Conservation (phyloP, 2,113 vertebrate genomes). For the Tinamus guttatus region DNA sequence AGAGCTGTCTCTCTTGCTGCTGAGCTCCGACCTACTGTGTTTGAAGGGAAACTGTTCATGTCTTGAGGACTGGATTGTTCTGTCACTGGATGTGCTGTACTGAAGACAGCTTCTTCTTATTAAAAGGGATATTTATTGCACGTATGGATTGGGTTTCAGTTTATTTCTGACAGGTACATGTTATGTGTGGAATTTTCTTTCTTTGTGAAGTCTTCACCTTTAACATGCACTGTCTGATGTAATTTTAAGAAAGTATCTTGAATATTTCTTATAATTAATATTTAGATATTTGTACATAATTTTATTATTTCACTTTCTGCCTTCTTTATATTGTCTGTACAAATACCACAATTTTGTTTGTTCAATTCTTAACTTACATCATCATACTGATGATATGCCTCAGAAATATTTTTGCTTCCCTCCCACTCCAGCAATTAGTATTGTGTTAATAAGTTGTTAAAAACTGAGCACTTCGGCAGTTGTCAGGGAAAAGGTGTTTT, state of each 20-base stretch:
- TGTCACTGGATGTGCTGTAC: not conserved
- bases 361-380: not conserved
- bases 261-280: not conserved
- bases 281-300: not conserved
- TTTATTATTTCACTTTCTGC: not conserved
- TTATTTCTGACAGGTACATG: not conserved
- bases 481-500: not conserved
- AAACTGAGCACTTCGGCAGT: not conserved
- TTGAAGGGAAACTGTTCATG: not conserved
- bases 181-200: accelerated
- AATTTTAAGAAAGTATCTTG: not conserved
- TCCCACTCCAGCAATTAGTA: not conserved
- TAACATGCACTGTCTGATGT: not conserved
- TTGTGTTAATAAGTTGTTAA: not conserved
- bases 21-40: not conserved
- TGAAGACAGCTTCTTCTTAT: not conserved
- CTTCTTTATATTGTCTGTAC: accelerated
- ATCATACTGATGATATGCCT: not conserved
- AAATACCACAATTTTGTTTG: not conserved
- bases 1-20: not conserved
- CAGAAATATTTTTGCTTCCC: not conserved
- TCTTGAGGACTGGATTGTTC: not conserved
- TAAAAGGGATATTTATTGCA: conserved; percentile 9
- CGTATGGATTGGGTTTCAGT: not conserved
- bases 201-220: not conserved